phyloP scores from a whole-genome alignment of 2,888 invertebrate species.

The Andrena camellia region DNA sequence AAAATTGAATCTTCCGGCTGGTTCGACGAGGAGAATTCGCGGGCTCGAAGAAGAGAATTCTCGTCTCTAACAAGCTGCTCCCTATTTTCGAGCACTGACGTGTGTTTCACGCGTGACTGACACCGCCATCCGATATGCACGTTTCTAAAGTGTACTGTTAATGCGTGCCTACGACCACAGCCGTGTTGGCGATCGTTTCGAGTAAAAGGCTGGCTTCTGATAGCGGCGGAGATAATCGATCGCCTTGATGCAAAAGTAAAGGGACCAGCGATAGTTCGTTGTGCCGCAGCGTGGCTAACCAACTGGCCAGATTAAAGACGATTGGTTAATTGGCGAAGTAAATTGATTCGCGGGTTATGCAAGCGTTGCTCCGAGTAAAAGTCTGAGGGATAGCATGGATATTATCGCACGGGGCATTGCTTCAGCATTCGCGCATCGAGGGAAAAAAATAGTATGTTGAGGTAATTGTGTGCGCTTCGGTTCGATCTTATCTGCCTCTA shows the following conservation, averaged over 20 bases:
- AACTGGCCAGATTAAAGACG: not conserved
- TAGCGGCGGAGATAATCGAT: conserved; percentile 6
- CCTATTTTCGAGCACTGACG: no score
- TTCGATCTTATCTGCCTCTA: not conserved
- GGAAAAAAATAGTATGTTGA: not conserved
- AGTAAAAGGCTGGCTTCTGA: conserved; percentile 8
- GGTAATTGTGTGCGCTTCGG: not conserved
- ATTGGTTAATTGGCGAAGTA: conserved; percentile 18
- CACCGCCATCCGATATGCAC: not conserved
- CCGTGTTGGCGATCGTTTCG: not conserved
- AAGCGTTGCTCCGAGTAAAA: conserved; percentile 24
- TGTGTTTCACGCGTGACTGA: no score
- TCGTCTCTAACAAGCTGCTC: no score
- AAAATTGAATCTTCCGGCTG: no score
- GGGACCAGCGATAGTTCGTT: conserved; percentile 4
- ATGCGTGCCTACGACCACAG: not conserved
- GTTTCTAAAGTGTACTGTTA: not conserved
- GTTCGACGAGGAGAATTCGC: no score
- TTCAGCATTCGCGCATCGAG: not conserved
- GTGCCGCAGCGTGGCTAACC: not conserved
- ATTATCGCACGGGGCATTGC: not conserved
- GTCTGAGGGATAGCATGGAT: conserved; percentile 8
- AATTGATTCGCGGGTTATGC: conserved; percentile 11
- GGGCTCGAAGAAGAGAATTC: no score
- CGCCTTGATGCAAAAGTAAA: not conserved